Evolutionary conservation across 2,888 invertebrate species (phyloP).

Genomic region (Volucella inflata): DNA sequence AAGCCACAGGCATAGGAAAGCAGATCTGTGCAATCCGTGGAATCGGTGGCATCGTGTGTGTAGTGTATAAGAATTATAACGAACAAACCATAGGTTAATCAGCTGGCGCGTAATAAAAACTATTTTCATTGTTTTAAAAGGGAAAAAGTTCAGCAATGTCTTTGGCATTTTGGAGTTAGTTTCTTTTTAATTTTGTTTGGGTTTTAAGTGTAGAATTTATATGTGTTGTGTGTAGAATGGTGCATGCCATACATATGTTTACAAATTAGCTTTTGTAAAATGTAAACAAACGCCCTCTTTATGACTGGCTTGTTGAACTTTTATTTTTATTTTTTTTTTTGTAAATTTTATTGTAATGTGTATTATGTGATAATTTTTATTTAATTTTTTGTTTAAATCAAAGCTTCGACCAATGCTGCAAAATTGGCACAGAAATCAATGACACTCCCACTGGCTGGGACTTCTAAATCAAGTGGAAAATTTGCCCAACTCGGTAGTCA

Average conservation of each 20-base stretch:
- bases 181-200: conserved; percentile 20
- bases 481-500: conserved; percentile 47
- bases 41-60: conserved; percentile 19
- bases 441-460: conserved; percentile 80
- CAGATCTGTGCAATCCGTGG: conserved; percentile 13
- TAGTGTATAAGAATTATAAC: conserved; percentile 19
- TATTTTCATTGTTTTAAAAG: conserved; percentile 1
- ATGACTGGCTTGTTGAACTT: conserved; percentile 16
- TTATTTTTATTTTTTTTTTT: conserved; percentile 5
- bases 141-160: conserved; percentile 42
- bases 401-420: conserved; percentile 65
- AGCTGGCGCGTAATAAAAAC: conserved; percentile 30
- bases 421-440: conserved; percentile 79
- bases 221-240: conserved; percentile 11
- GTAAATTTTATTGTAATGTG: neutral
- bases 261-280: conserved; percentile 20
- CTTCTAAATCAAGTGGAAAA: conserved; percentile 76
- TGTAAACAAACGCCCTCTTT: conserved; percentile 57
- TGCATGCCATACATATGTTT: conserved; percentile 12
- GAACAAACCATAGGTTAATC: conserved; percentile 4
- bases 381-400: neutral
- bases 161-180: conserved; percentile 61
- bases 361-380: conserved; percentile 21
- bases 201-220: neutral
- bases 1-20: conserved; percentile 14